Base-by-base conservation (phyloP, 2,113 vertebrate species). In the Chelonoidis abingdonii region DNA sequence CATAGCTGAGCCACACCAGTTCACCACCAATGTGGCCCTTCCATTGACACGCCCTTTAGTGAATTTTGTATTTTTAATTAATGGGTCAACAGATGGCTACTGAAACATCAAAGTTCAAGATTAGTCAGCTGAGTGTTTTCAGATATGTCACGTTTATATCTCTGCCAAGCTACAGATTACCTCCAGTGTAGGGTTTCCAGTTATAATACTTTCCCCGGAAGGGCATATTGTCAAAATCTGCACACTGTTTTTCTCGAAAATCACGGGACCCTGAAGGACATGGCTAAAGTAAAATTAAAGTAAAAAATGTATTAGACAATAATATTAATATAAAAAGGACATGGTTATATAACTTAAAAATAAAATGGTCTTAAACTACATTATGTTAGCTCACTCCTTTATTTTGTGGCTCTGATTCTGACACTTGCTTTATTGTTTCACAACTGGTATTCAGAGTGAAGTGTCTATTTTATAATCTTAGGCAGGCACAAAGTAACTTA, bases 131-230 rank as follows among this genome's bases (percentile, higher is more conserved):
- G 54, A 31, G 17, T 1, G 49, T 90, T 91, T 96, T 91, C 65
- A 44, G 96, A 96, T 57, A 80, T 83, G 84, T 95, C 56, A 94
- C 72, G 31, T 83, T 83, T 94, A 90, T 59, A 84, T 50, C 88
- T 96, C 92, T 94, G 82, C 88, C 59, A 90, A 87, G 41, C 85
- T 95, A 98, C 97, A 88, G 92, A 81, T 98, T 98, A 99, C 99
- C 99, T 98, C 99, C 99, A 97, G 99, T 99, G 98, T 99, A 99
- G 94, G 99, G 99, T 97, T 99, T 99, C 99, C 99, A 99, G 98
- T 99, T 99, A 98, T 99, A 99, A 97, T 99, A 99, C 94, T 99
- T 99, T 97, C 99, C 99, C 65, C 99, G 99, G 96, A 99, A 99
- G 97, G 99, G 99, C 99, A 99, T 98, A 98, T 94, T 99, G 98